Percentiles rank a stretch among this genome's conserved stretches.
Conservation (phyloP, 2,888 invertebrate genomes). For the Holacanthella duospinosa region DNA sequence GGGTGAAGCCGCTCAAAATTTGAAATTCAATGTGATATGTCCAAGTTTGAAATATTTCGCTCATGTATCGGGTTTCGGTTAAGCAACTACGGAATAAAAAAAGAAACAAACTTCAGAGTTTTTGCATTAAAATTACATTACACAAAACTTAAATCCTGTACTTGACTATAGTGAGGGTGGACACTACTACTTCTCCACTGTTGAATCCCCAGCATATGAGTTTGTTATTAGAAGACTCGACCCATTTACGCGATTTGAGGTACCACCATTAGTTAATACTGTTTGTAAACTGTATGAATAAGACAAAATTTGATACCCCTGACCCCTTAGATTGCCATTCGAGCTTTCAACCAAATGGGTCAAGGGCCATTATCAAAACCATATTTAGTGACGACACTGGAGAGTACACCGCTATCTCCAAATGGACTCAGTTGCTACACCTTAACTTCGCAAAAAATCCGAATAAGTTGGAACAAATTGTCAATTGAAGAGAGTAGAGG, state of each 20-base stretch:
- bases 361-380: constrained; percentile 39
- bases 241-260: constrained; percentile 39
- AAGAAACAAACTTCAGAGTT: too few relatives aligned
- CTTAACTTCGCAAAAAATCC: constrained; percentile 41
- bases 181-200: constrained; percentile 35
- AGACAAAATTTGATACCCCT: too few relatives aligned
- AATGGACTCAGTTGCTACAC: constrained; percentile 41
- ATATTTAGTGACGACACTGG: constrained; percentile 38
- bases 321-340: constrained; percentile 38
- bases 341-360: constrained; percentile 40
- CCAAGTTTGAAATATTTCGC: too few relatives aligned
- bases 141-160: too few relatives aligned
- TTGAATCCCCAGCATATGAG: constrained; percentile 20
- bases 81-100: too few relatives aligned
- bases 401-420: constrained; percentile 39
- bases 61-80: too few relatives aligned
- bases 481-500: constrained; percentile 43
- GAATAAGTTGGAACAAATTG: constrained; percentile 43
- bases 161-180: constrained; percentile 37
- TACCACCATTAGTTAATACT: too few relatives aligned
- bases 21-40: too few relatives aligned
- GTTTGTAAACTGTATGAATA: too few relatives aligned
- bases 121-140: too few relatives aligned
- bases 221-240: constrained; percentile 34
- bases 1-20: too few relatives aligned